Evolutionary conservation across 2,113 vertebrate genomes (phyloP), one percentile per base, ranked within the genome.

Genomic region (Galemys pyrenaicus): DNA sequence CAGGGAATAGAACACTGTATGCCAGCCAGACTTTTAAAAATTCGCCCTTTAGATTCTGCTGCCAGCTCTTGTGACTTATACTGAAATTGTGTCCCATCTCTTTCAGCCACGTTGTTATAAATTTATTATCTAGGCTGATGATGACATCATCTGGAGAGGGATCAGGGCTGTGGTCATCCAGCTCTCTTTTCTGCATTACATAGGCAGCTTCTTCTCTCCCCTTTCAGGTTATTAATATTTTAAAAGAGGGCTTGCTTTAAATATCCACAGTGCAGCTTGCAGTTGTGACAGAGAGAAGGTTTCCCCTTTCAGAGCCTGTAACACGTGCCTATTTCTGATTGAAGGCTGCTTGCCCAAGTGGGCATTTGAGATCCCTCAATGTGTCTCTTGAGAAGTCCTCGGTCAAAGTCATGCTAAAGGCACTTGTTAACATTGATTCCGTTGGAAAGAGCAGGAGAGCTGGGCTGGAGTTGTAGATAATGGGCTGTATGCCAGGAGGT

Each of bases 161-260:
- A 97, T 97, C 97, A 97, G 97, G 82, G 79, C 95, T 98, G 97
- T 97, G 98, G 97, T 98, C 97, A 97, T 97, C 87, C 92, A 92
- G 97, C 97, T 98, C 96, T 96, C 96, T 97, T 98, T 98, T 97
- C 98, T 77, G 80, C 97, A 98, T 98, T 97, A 98, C 97, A 96
- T 87, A 97, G 95, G 95, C 96, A 88, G 97, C 97, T 95, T 98
- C 96, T 97, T 98, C 96, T 98, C 97, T 98, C 97, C 74, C 91
- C 97, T 97, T 97, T 97, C 97, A 98, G 92, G 95, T 97, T 98
- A 98, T 98, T 98, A 98, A 98, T 98, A 98, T 98, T 98, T 98
- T 93, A 98, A 97, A 96, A 96, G 94, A 98, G 96, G 94, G 86
- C 86, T 97, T 97, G 95, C 97, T 98, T 98, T 98, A 98, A 98